Conservation (phyloP, 2,797 vertebrate genomes). For the Amblyopsis hoosieri region DNA sequence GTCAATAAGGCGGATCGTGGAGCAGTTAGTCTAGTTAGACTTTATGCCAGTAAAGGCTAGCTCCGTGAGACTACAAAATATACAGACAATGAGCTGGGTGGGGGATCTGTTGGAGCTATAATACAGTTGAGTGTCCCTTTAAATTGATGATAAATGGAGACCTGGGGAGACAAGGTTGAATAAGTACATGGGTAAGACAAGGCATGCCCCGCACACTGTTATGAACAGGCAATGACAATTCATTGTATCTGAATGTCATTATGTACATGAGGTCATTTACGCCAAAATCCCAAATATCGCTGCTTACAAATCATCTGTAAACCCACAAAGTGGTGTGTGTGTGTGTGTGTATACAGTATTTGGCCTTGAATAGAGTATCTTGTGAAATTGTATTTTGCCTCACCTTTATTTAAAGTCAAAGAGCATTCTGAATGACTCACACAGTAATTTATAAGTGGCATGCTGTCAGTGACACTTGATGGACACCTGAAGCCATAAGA, state of each 20-base stretch:
- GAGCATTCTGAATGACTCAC: conserved; percentile 24
- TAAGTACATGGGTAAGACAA: too few species aligned
- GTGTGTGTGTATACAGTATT: not conserved
- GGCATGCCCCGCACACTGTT: conserved; percentile 7
- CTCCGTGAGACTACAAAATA: too few species aligned
- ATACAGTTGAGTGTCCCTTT: conserved; percentile 5
- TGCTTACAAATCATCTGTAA: not conserved
- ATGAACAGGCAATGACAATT: not conserved
- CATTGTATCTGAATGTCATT: not conserved
- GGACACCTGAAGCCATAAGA: conserved; percentile 33
- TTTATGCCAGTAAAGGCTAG: too few species aligned
- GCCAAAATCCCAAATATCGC: not conserved
- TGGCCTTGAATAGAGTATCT: not conserved
- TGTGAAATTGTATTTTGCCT: not conserved
- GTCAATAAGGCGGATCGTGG: too few species aligned
- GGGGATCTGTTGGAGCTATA: too few species aligned
- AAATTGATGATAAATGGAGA: too few species aligned
- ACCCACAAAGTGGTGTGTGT: not conserved
- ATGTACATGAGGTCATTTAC: not conserved
- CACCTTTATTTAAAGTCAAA: not conserved
- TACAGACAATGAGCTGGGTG: too few species aligned
- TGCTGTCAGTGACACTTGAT: conserved; percentile 9
- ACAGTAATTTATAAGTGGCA: conserved; percentile 15
- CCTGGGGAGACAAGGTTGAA: too few species aligned
- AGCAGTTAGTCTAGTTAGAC: too few species aligned